Percentiles rank a stretch among this genome's conserved stretches.
Evolutionary conservation across 2,888 invertebrate genomes (phyloP).

Genomic region (Aethes cnicana): DNA sequence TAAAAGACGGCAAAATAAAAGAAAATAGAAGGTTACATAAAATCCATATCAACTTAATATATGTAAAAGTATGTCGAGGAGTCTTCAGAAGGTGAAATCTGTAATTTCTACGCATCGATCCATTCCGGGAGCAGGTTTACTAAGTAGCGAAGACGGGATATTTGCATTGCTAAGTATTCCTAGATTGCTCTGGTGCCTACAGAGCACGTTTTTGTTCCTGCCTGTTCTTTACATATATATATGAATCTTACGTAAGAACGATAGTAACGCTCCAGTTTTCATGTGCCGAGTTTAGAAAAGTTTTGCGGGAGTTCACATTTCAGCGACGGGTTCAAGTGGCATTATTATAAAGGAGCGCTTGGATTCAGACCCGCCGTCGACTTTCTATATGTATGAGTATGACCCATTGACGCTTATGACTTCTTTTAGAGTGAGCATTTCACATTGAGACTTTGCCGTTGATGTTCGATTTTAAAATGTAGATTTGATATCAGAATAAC

Average conservation of each 20-base stretch:
- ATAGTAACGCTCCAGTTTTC: slow-evolving; percentile 56
- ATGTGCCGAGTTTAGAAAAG: slow-evolving; percentile 55
- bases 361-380: slow-evolving; percentile 50
- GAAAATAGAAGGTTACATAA: no score
- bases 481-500: no score
- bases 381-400: slow-evolving; percentile 46
- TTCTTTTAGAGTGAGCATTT: neutral
- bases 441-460: no score
- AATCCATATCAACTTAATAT: no score
- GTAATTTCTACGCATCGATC: slow-evolving; percentile 3
- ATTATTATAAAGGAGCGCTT: slow-evolving; percentile 57
- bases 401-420: slow-evolving; percentile 44
- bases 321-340: slow-evolving; percentile 55
- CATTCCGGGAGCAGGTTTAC: slow-evolving; percentile 15
- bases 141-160: slow-evolving; percentile 14
- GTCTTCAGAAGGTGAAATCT: neutral
- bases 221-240: slow-evolving; percentile 13
- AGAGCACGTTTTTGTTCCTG: slow-evolving; percentile 19
- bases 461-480: no score
- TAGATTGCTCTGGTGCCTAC: slow-evolving; percentile 42
- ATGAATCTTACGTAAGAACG: slow-evolving; percentile 23
- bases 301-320: slow-evolving; percentile 55
- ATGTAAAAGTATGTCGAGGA: no score
- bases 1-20: neutral
- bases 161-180: slow-evolving; percentile 35